phyloP scores from a whole-genome alignment of 1,140 invertebrate genomes.

The Habropoda laboriosa region DNA sequence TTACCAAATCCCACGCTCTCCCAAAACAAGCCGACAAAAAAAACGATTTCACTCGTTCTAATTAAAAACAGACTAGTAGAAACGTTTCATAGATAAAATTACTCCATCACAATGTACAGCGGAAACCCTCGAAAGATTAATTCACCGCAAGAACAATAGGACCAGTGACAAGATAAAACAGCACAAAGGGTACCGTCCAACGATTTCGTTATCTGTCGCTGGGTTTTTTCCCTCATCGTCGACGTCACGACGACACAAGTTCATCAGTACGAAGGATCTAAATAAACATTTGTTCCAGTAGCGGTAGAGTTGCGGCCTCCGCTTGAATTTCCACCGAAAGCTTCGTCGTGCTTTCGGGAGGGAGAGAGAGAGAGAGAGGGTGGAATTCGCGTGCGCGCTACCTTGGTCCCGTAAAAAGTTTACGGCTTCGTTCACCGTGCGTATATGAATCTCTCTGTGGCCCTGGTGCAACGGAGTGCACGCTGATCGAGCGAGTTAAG shows the following conservation, averaged over 20 bases:
- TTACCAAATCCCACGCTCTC: too few relatives aligned
- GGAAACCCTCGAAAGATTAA: not conserved
- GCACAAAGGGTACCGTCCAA: too few relatives aligned
- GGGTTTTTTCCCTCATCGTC: not conserved
- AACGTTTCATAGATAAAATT: not conserved
- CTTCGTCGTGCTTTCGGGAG: slow-evolving; percentile 37
- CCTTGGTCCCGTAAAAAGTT: slow-evolving; percentile 61
- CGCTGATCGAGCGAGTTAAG: slow-evolving; percentile 40
- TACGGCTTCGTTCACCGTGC: slow-evolving; percentile 49
- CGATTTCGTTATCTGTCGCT: not conserved
- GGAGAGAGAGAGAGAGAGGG: not conserved
- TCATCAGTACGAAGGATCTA: not conserved
- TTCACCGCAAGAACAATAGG: not conserved
- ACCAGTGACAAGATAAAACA: not conserved
- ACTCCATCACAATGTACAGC: not conserved
- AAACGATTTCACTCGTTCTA: too few relatives aligned
- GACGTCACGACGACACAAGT: not conserved
- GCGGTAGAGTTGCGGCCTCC: too few relatives aligned
- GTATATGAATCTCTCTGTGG: slow-evolving; percentile 23
- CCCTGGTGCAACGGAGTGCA: not conserved
- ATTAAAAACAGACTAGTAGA: too few relatives aligned
- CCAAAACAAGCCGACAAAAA: too few relatives aligned
- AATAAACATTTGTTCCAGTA: not conserved
- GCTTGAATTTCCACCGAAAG: too few relatives aligned
- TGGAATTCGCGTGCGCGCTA: not conserved